Conservation (phyloP, 2,888 invertebrate genomes). For the Pristionchus mayeri region DNA sequence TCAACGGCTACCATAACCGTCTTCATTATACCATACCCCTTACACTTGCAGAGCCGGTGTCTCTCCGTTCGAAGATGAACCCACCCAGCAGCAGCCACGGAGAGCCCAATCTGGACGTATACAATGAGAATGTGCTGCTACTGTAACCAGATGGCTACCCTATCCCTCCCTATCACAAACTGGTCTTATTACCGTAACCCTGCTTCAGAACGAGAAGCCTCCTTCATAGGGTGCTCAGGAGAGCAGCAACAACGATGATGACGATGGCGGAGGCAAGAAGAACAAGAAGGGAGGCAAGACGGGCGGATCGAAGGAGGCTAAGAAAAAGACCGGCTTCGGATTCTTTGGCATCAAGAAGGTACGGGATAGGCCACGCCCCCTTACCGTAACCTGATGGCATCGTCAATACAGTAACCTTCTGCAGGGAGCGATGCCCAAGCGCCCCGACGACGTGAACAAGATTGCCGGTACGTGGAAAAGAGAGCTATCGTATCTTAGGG, state of each 20-base stretch:
- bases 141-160: not conserved
- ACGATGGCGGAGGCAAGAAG: not conserved
- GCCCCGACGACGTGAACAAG: constrained; percentile 15
- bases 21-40: too few species aligned
- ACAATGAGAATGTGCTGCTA: not conserved
- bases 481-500: not conserved
- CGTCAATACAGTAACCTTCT: too few species aligned
- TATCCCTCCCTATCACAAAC: not conserved
- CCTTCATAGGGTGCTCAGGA: not conserved
- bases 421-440: constrained; percentile 17
- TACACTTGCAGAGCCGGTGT: not conserved
- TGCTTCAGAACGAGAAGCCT: not conserved
- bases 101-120: not conserved
- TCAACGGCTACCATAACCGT: too few species aligned
- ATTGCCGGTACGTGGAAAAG: constrained; percentile 34
- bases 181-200: not conserved
- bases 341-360: constrained; percentile 10
- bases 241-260: not conserved
- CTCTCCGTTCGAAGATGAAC: not conserved
- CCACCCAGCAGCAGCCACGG: not conserved
- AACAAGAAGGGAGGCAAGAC: too few species aligned
- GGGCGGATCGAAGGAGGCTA: not conserved
- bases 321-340: constrained; percentile 9
- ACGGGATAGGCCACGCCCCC: not conserved
- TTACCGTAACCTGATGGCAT: not conserved